These are phyloP conservation scores for Limnodromus scolopaceus DNA, from an alignment of 2,797 vertebrate genomes.

Conservation along the genomic window DNA sequence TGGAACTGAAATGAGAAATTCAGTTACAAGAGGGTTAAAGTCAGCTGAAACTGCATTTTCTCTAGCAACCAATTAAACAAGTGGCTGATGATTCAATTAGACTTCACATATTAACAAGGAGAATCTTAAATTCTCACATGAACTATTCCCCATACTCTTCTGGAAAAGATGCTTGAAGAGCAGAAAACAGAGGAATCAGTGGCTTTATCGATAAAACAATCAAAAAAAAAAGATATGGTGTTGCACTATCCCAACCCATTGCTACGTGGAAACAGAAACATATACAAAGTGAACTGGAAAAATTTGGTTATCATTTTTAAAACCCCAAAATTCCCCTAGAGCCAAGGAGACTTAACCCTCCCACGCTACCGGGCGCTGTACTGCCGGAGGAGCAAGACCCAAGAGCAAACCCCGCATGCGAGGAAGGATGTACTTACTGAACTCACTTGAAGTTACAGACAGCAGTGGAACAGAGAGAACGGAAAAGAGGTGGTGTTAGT, in stretches of 20 bases:
- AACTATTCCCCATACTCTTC: not conserved
- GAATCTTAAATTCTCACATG: not conserved
- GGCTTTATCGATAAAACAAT: not conserved
- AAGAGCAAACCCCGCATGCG: constrained; percentile 23
- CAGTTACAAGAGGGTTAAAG: not conserved
- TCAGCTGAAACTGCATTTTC: not conserved
- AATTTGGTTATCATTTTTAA: not conserved
- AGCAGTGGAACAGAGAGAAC: constrained; percentile 77
- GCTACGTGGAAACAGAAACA: not conserved
- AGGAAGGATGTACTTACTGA: constrained; percentile 74
- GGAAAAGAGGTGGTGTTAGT: constrained; percentile 69
- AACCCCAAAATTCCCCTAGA: not conserved
- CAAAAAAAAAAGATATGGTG: not conserved
- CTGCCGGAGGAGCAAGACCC: not conserved
- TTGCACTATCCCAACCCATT: not conserved
- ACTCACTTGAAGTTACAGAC: constrained; percentile 74
- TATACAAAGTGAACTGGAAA: not conserved
- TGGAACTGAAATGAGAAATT: constrained; percentile 80
- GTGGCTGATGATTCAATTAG: not conserved
- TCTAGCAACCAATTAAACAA: rapidly evolving
- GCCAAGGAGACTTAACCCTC: not conserved
- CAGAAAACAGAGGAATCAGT: not conserved
- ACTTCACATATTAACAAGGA: not conserved
- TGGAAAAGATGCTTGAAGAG: not conserved
- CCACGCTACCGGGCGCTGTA: rapidly evolving